Percentiles rank a stretch among this genome's conserved stretches.
Conservation (phyloP, 2,888 invertebrate species). For the Lamellibrachia satsuma region DNA sequence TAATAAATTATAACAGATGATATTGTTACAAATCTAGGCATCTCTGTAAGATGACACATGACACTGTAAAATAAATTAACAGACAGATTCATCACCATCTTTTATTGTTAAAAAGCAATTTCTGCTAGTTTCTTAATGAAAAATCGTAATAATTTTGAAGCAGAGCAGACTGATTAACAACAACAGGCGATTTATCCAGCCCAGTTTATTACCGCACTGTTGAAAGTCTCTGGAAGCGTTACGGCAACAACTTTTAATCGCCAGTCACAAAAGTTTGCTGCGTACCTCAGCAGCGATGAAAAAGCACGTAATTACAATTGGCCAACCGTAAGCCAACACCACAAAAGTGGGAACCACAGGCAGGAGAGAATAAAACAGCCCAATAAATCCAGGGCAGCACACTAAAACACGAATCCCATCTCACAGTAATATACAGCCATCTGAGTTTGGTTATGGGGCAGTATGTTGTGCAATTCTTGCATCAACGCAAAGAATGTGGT, state of each 20-base stretch:
- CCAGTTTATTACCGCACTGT: background rate
- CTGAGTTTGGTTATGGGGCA: background rate
- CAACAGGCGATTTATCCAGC: background rate
- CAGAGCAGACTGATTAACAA: background rate
- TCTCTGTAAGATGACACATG: background rate
- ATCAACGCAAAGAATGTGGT: background rate
- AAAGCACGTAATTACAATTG: slow-evolving; percentile 5
- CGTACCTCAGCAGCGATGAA: background rate
- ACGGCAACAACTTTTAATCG: background rate
- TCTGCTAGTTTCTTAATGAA: background rate
- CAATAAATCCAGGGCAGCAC: background rate
- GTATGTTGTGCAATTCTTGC: background rate
- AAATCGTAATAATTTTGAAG: background rate
- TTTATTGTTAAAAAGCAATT: background rate
- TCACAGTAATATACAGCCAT: slow-evolving; percentile 1
- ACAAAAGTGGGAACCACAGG: background rate
- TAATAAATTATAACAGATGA: background rate
- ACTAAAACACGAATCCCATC: slow-evolving; percentile 5
- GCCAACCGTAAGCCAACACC: background rate
- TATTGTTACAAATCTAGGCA: background rate
- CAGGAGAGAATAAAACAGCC: background rate
- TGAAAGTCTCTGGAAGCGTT: background rate
- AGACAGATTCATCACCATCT: background rate
- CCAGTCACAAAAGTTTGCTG: background rate
- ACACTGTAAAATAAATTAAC: background rate